Percentiles rank a stretch among this genome's conserved stretches.
phyloP scores from a whole-genome alignment of 2,888 invertebrate genomes.

The Erynnis tages region DNA sequence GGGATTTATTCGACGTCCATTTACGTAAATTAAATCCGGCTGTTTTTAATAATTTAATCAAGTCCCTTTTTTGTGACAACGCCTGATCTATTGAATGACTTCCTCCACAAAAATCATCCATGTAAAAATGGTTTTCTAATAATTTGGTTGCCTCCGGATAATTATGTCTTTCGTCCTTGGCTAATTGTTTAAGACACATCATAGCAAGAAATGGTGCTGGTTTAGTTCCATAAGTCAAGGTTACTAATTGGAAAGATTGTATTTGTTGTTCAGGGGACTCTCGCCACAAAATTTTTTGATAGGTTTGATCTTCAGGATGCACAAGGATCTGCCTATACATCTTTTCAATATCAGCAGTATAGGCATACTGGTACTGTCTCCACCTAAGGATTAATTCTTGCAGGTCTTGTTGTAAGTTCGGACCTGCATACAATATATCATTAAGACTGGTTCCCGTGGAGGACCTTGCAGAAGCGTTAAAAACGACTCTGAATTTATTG shows the following conservation, averaged over 20 bases:
- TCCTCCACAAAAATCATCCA: conserved; percentile 4
- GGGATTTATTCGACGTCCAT: conserved; percentile 8
- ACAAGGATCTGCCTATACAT: conserved; percentile 33
- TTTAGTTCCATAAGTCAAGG: conserved; percentile 5
- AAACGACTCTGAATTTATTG: background rate
- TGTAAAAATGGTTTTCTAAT: background rate
- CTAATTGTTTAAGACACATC: conserved; percentile 7
- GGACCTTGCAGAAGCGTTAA: background rate
- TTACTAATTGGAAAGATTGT: conserved; percentile 3
- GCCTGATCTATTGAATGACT: background rate
- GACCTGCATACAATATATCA: background rate
- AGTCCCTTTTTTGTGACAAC: background rate
- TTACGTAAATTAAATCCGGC: background rate
- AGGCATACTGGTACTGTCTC: conserved; percentile 31
- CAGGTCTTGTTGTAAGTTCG: background rate
- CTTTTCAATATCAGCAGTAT: conserved; percentile 35
- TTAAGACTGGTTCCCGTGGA: background rate
- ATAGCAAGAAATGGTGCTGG: conserved; percentile 14
- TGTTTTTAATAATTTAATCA: background rate
- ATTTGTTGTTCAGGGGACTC: conserved; percentile 2
- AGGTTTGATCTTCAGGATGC: conserved; percentile 26
- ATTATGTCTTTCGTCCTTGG: conserved; percentile 2
- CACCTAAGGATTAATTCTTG: conserved; percentile 17
- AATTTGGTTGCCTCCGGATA: background rate
- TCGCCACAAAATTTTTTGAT: conserved; percentile 35